Evolutionary conservation across 2,113 vertebrate species (phyloP), one percentile per base, ranked within the genome.

Genomic region (Pseudopodoces humilis): DNA sequence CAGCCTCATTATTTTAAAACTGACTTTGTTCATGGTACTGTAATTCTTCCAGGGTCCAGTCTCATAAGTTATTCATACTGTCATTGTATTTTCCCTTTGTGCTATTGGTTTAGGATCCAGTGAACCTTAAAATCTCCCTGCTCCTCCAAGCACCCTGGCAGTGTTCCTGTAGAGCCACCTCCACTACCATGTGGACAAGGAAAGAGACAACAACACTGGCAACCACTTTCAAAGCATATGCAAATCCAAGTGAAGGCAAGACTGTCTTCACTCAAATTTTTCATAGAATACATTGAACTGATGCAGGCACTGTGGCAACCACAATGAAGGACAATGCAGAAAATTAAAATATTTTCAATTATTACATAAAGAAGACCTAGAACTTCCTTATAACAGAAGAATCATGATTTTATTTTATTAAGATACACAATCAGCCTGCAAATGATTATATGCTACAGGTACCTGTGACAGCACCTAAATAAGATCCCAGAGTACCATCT

Each of bases 111-210:
- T 63, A 52, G 43, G 43, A 37, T 5, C 31, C 21, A 27, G 20
- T 24, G 18, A 76, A 47, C 49, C 35, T 76, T 27, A 43, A 16
- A 75, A 52, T 2, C 33, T 80, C 71, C 39, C 49, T 23, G 22
- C 13, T 71, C 53, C 28, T 43, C 71, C 76, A 50, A 71, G 44
- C 3, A 2, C 39, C 64, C 31, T 76, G 52, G 18, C 24, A 44
- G 35, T 4, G 14, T 3, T 90, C 50, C 65, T 43, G 1, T 6
- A 20, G 17, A 55, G 33, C 13, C 15, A 77, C 53, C 59, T 70
- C 64, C 68, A 47, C 10, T 15, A 21, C 9, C 27, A 7, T 0
- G 3, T 3, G 39, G 1, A 2, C 19, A 24, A 82, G 25, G 19
- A 41, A 43, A 37, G 49, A 65, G 35, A 41, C 21, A 55, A 35